Evolutionary conservation across 2,797 vertebrate species (phyloP).

Genomic region (Brachyalestes nurse): DNA sequence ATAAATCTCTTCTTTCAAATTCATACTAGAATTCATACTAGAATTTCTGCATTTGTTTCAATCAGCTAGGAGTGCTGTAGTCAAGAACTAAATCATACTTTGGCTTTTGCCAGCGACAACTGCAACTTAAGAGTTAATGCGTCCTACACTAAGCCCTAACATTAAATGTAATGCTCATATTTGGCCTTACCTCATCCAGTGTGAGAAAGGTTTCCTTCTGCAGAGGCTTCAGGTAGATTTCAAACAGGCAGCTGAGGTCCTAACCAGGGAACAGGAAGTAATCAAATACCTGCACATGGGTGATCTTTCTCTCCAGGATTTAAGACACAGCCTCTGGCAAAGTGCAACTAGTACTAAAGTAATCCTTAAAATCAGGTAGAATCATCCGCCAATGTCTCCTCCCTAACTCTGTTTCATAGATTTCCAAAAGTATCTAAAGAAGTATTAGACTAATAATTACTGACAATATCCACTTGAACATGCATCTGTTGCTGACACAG

Average conservation of each 20-base stretch:
- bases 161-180: not conserved
- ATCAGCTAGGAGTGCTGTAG: too few relatives aligned
- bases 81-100: too few relatives aligned
- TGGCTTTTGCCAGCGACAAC: not conserved
- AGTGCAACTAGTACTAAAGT: not conserved
- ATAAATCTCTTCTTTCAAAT: too few relatives aligned
- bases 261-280: conserved; percentile 59
- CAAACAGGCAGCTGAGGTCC: conserved; percentile 94
- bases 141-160: not conserved
- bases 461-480: not conserved
- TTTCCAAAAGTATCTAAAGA: not conserved
- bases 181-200: conserved; percentile 86
- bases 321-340: not conserved
- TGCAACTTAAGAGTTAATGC: not conserved
- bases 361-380: not conserved
- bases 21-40: too few relatives aligned
- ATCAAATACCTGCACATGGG: not conserved
- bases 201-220: conserved; percentile 95
- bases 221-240: conserved; percentile 94
- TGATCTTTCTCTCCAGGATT: not conserved
- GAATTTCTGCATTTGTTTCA: too few relatives aligned
- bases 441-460: not conserved
- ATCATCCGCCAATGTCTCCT: not conserved
- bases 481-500: not conserved
- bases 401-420: not conserved